Evolutionary conservation across 1,140 invertebrate genomes (phyloP), one percentile per base, ranked within the genome.

Genomic region (Harpegnathos saltator): DNA sequence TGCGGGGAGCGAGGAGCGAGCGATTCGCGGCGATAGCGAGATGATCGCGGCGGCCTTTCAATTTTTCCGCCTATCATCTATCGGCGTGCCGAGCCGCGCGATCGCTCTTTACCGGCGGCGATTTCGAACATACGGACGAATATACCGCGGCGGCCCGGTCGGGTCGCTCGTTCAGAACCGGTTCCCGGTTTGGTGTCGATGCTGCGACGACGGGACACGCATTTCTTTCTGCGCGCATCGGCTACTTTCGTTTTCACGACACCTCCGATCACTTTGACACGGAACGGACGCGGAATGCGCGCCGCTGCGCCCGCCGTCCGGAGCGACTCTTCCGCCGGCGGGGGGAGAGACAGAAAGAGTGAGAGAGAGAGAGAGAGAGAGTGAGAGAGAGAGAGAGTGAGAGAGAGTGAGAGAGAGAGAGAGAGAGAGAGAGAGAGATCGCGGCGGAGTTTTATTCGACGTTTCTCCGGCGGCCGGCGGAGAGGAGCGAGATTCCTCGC

Each of bases 161-260:
- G n/a, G n/a, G 29, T 33, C 38, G 38, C 90, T 92, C 90, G 89
- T 89, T 89, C 90, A 71, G 88, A 92, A 92, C 92, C 91, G 92
- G 92, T 92, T 92, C 85, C 85, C 68, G 66, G 29, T 61, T 63
- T 59, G 66, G 72, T 85, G 87, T 90, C 89, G 90, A 87, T 90
- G 83, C 85, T 90, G 78, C 85, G 86, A 91, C 91, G 88, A 89
- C 89, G 87, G 85, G 90, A 91, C 38, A 44, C 90, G 91, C 89
- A 82, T 88, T 88, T 88, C 86, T 87, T 88, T 88, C 86, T 38
- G 77, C 78, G 77, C 78, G 83, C 72, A 88, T 88, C 86, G 86
- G 87, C 91, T 89, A 91, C 92, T 92, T 93, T 93, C 92, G 90
- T 91, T 93, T 92, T 92, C 92, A 85, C 91, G 82, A 87, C 83